Base-by-base conservation (phyloP, 2,888 invertebrate genomes). In the Cephonodes hylas region DNA sequence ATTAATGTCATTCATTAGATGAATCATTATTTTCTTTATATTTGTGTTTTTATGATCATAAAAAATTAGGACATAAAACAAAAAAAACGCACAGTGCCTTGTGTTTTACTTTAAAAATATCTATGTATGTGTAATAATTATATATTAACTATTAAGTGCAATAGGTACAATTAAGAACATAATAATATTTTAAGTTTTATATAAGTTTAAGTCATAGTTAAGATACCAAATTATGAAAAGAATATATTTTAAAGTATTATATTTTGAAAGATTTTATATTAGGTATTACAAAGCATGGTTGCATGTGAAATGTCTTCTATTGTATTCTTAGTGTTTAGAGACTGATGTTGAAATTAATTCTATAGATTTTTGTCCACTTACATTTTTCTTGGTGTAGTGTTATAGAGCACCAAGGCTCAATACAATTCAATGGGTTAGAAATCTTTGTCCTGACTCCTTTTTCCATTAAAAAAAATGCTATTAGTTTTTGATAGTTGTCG, bases 161-260 rank as follows among this genome's bases (percentile, higher is more conserved):
- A 83, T 86, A 86, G 85, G 89, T 89, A 89, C 88, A 89, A 89
- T 85, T 84, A 73, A 77, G 81, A 81, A 81, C 85, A 61, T 61
- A 61, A 81, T 83, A 81, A 80, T 78, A 78, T 74, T 63, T 34
- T 23, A 61, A 57, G 60, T 46, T 25, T 46, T 61, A 63, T 58
- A 15, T 63, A 15, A 46, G 31, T 58, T 18, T 59, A 27, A 57
- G 57, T 58, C 31, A 46, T 61, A 45, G 18, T 57, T 58, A 58
- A 61, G 61, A 61, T 59, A 59, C 61, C 61, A 61, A 61, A 58
- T 58, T 58, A 57, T 61, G 31, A 18, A 27, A 15, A 15, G 61
- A 13, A 45, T 38, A 25, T 61, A 61, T 61, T 58, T 45, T 60
- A 46, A 44, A 57, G 61, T 61, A 45, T 61, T 58, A 45, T 58